Evolutionary conservation across 1,140 invertebrate species (phyloP).

Genomic region (Drosophila biarmipes): DNA sequence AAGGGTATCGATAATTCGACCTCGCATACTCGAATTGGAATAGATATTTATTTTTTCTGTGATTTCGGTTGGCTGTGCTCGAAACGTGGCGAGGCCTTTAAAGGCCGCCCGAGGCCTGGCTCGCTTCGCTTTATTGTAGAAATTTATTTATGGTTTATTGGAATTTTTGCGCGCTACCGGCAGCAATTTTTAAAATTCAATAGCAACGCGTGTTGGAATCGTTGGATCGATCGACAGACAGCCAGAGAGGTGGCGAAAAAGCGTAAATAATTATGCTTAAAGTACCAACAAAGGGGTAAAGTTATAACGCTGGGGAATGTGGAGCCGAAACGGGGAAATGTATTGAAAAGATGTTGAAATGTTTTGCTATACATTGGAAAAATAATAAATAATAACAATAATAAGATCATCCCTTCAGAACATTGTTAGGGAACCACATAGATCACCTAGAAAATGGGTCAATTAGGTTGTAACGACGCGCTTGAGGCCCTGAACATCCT

Average conservation of each 20-base stretch:
- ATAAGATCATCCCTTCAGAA: neutral
- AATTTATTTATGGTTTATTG: conserved; percentile 83
- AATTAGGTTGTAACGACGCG: neutral
- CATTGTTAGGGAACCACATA: neutral
- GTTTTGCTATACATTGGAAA: neutral
- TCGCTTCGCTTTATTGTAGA: conserved; percentile 77
- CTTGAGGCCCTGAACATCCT: conserved; percentile 1
- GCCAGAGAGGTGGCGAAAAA: conserved; percentile 35
- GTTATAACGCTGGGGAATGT: conserved; percentile 1
- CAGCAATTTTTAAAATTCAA: conserved; percentile 75
- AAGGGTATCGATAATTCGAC: conserved; percentile 68
- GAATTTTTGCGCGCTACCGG: conserved; percentile 80
- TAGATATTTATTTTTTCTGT: conserved; percentile 52
- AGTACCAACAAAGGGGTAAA: conserved; percentile 40
- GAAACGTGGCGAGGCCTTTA: conserved; percentile 68
- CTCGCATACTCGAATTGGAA: conserved; percentile 46
- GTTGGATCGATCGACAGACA: conserved; percentile 24
- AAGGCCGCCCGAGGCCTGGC: conserved; percentile 71
- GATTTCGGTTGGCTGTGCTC: conserved; percentile 58
- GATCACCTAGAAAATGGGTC: neutral
- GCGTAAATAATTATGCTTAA: conserved; percentile 58
- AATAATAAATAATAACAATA: neutral
- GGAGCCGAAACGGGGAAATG: conserved; percentile 1
- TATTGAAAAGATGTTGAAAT: neutral
- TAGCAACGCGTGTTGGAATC: conserved; percentile 51